Base-by-base conservation (phyloP, 2,797 vertebrate species). In the Geotrypetes seraphini region DNA sequence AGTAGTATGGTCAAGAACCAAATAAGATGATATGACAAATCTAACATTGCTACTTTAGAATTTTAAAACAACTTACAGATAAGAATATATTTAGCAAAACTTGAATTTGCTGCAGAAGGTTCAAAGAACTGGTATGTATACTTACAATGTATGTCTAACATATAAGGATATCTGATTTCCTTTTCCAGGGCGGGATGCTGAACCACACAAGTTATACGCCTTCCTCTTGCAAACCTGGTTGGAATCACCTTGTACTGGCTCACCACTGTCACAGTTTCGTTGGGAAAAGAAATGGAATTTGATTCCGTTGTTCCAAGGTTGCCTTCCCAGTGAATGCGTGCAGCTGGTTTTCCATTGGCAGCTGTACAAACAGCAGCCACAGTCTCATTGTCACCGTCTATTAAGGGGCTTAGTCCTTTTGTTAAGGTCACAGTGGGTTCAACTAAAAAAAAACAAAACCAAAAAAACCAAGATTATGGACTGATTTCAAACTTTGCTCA, bases 281-380 rank as follows among this genome's bases (percentile, higher is more conserved):
- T 89, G 26, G 81, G 43, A 71, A 88, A 91, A 4, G 79, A 53
- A 30, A 71, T 83, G 24, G 56, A 70, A 25, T 53, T 79, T 36
- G 54, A 64, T 51, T 90, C 78, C 15, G 76, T 84, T 40, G 83
- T 76, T 16, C 95, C 95, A 15, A 83, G 73, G 39, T 83, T 71
- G 38, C 87, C 85, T 75, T 96, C 90, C 95, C 95, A 99, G 50
- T 77, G 78, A 37, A 97, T 85, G 22, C 78, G 71, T 2, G 95
- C 92, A 7, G 82, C 75, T 19, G 95, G 95, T 24, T 87, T 92
- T 30, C 92, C 91, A 10, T 78, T 85, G 55, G 94, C 91, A 22
- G 95, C 95, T n/a, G 77, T 88, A 69, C 95, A 99, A 38, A 84
- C 83, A 25, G 93, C 95, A 70, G 92, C 94, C 67, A 90, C 22